Percentiles rank a stretch among this genome's conserved stretches.
Conservation (phyloP, 2,113 vertebrate genomes). For the Puma concolor region DNA sequence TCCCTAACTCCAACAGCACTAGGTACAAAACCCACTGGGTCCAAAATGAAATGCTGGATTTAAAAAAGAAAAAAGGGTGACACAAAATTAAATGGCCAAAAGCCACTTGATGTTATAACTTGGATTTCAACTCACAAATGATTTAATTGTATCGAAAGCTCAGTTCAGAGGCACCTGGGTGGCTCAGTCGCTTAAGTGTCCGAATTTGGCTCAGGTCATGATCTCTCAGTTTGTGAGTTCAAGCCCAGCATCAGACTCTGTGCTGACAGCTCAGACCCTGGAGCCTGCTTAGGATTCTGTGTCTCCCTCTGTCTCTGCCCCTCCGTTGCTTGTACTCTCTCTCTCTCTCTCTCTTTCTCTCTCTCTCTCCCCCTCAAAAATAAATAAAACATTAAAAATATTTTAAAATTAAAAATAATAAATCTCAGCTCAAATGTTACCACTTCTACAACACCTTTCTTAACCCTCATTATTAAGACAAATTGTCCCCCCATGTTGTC, state of each 20-base stretch:
- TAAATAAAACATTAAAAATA: no score
- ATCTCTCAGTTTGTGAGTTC: no score
- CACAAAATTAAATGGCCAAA: slow-evolving; percentile 17
- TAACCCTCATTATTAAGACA: slow-evolving; percentile 31
- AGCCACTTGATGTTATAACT: neutral
- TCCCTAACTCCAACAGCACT: neutral
- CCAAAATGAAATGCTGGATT: neutral
- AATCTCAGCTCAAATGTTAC: neutral
- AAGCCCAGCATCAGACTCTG: no score
- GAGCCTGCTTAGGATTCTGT: no score
- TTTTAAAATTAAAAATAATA: neutral
- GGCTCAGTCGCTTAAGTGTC: no score
- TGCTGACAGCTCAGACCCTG: no score
- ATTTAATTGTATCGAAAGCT: slow-evolving; percentile 48
- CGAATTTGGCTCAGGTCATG: no score
- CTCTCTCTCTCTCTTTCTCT: no score
- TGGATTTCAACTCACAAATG: neutral
- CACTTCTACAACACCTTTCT: neutral
- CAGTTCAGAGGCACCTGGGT: neutral
- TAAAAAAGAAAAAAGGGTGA: neutral
- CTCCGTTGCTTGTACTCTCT: no score
- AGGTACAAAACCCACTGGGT: neutral
- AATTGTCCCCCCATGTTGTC: neutral
- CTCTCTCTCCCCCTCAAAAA: no score
- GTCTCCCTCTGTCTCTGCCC: no score